Evolutionary conservation across 2,888 invertebrate species (phyloP), one percentile per base, ranked within the genome.

Genomic region (Graphium colonna): DNA sequence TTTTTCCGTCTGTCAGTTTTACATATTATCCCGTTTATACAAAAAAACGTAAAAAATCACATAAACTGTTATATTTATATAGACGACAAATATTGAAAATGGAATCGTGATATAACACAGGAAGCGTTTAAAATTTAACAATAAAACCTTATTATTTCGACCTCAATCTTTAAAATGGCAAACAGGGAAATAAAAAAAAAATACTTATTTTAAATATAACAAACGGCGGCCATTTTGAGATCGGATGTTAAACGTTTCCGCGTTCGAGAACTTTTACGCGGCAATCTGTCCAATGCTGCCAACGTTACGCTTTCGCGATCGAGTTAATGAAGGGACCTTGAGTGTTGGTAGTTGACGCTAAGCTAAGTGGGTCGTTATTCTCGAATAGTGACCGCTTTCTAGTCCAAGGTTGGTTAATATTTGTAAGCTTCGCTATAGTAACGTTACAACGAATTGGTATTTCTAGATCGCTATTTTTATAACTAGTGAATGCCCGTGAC

Each of bases 361-460:
- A 28, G 17, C 26, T 21, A 31, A 28, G 26, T 51, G 26, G 36
- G 51, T 17, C 38, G 18, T 38, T 42, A 4, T 8, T 31, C 42
- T 38, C 43, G 38, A 44, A 53, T 40, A 12, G 26, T 28, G 42
- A 42, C 44, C 31, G 48, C 53, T 53, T 53, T 53, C 53, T 49
- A 53, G 53, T 49, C 49, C 53, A 53, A 53, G 53, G 53, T 53
- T 43, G 49, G 3, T 28, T 9, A 18, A 21, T 36, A 33, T 53
- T 53, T 28, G 49, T 44, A 49, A 48, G 33, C 43, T 45, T 15
- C 8, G 15, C 8, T 15, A 53, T 39, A 49, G 49, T 53, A 9
- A 42, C 1, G 7, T 16, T 21, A 5, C 16, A 33, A n/a, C 12
- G 4, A 10, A 42, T 46, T 46, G 46, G 46, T 26, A 8, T 12